These are phyloP conservation scores for Triops cancriformis DNA, from an alignment of 1,140 invertebrate genomes.

Conservation along the genomic window DNA sequence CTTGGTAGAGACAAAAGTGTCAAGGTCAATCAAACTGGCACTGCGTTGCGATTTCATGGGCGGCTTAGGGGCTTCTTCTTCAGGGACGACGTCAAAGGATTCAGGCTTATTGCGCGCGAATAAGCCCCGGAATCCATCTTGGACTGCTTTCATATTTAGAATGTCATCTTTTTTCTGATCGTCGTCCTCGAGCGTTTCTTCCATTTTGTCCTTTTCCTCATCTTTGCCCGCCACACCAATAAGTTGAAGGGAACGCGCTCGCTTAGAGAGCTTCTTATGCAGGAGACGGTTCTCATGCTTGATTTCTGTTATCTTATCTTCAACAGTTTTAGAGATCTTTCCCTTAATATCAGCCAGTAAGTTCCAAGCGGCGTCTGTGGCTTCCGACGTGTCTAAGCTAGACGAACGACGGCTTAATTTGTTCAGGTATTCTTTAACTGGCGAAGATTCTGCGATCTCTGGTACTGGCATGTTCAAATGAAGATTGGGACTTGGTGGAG, in stretches of 20 bases:
- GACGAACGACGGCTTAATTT: not conserved
- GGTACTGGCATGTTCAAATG: not conserved
- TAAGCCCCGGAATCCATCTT: not conserved
- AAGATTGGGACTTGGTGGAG: not conserved
- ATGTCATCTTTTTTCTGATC: not conserved
- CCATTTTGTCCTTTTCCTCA: not conserved
- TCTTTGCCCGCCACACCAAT: not conserved
- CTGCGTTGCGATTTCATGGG: not conserved
- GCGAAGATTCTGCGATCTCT: not conserved
- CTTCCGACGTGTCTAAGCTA: not conserved
- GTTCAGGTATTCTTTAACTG: not conserved
- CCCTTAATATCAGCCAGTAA: constrained; percentile 15
- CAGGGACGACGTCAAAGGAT: not conserved
- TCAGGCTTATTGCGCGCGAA: not conserved
- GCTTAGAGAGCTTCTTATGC: not conserved
- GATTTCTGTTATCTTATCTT: constrained; percentile 22
- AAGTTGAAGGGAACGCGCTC: not conserved
- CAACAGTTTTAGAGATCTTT: constrained; percentile 2
- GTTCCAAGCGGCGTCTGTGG: constrained; percentile 8
- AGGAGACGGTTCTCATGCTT: constrained; percentile 16
- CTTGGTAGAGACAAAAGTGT: not conserved
- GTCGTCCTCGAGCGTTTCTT: not conserved
- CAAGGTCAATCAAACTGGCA: constrained; percentile 4
- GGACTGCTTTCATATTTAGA: not conserved
- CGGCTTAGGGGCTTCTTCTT: not conserved